Evolutionary conservation across 1,140 invertebrate genomes (phyloP).

Genomic region (Atta colombica): DNA sequence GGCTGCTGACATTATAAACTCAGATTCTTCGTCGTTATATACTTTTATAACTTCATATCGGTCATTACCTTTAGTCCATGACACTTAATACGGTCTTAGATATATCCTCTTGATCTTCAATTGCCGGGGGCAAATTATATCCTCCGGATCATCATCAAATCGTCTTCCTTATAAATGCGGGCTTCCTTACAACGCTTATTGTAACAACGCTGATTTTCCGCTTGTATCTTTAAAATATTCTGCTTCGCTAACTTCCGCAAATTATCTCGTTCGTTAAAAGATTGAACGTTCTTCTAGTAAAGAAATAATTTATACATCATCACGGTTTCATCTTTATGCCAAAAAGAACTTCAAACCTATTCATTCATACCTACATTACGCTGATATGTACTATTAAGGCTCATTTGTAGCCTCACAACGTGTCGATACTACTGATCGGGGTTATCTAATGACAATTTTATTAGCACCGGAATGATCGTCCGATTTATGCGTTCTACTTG

Average conservation of each 20-base stretch:
- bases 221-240: slow-evolving; percentile 16
- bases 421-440: slow-evolving; percentile 50
- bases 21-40: too few species aligned
- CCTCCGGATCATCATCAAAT: too few species aligned
- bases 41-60: too few species aligned
- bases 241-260: not conserved
- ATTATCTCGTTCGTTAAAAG: not conserved
- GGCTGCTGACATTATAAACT: too few species aligned
- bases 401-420: slow-evolving; percentile 22
- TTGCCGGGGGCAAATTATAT: too few species aligned
- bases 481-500: slow-evolving; percentile 19
- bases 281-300: not conserved
- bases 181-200: too few species aligned
- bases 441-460: slow-evolving; percentile 23
- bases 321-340: not conserved
- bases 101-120: too few species aligned
- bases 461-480: slow-evolving; percentile 5
- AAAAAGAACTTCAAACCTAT: not conserved
- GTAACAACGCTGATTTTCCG: too few species aligned
- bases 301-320: not conserved
- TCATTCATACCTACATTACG: not conserved
- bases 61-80: too few species aligned
- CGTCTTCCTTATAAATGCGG: too few species aligned
- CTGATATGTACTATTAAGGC: slow-evolving; percentile 35
- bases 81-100: too few species aligned